Conservation (phyloP, 2,113 vertebrate species). For the Lipotes vexillifer region DNA sequence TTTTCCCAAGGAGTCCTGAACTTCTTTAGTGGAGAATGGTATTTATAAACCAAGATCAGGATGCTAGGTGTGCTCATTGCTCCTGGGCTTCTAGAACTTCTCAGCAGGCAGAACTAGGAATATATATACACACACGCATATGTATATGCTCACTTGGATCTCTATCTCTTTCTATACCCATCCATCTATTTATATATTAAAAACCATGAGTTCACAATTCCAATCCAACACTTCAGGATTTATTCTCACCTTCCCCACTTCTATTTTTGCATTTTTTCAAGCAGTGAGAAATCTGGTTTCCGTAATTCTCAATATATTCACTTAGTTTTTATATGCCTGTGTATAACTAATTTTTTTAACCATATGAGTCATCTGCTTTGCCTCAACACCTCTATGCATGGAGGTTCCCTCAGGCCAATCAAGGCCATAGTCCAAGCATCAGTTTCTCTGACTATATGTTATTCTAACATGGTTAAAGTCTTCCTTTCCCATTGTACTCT, state of each 20-base stretch:
- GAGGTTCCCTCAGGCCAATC: background rate
- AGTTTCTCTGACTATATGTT: background rate
- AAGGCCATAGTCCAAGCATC: background rate
- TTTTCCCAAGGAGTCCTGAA: background rate
- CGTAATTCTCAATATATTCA: background rate
- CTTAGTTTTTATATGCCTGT: background rate
- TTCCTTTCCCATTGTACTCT: background rate
- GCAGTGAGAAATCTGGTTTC: background rate
- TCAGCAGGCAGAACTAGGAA: background rate
- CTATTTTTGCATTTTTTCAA: background rate
- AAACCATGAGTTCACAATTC: background rate
- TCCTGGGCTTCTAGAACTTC: background rate
- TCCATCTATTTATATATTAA: background rate
- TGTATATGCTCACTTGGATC: background rate
- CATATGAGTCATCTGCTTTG: background rate
- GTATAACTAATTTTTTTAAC: background rate
- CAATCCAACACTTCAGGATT: background rate
- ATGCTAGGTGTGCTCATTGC: background rate
- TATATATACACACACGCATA: background rate
- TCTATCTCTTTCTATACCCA: background rate
- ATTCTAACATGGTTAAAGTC: background rate
- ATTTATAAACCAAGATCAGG: background rate
- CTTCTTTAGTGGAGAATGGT: background rate
- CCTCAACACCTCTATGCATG: background rate
- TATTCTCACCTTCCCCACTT: background rate